Evolutionary conservation across 2,888 invertebrate genomes (phyloP), one percentile per base, ranked within the genome.

Genomic region (Lithophane leautieri): DNA sequence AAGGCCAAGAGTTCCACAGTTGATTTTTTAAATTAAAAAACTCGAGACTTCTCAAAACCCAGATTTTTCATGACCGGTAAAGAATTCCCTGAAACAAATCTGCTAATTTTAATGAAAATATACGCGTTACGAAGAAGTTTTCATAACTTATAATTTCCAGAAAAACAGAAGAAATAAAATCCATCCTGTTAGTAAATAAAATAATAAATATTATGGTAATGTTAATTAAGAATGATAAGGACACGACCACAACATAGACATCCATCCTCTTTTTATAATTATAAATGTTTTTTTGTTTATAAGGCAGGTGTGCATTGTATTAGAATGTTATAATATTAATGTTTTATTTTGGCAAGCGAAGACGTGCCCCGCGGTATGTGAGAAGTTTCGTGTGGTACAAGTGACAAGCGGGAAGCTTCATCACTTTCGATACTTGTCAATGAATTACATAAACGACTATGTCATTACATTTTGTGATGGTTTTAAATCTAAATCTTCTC

Each of bases 271-370:
- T 76, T 80, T 83, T 88, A 75, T 86, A 86, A 86, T 86, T 86
- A 88, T 81, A 84, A 78, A 79, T 67, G 47, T 88, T 88, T 90
- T 72, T 92, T 91, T 89, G 86, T 88, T 86, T 87, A 79, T 52
- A 84, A 54, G 91, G 93, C 95, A 95, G 95, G 95, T 95, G 95
- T 82, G 89, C 90, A 83, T 75, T 74, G 73, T 91, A 93, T 94
- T 94, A 93, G 89, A 90, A 93, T 90, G 92, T 94, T 94, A 91
- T 92, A 91, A 93, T 94, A 94, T 94, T 95, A 95, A 95, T 95
- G 95, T 94, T 95, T 95, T 96, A 95, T 96, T 96, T 96, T 96
- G 95, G 96, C 96, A 95, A 94, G 93, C 91, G 91, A 89, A 91
- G 93, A 92, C 90, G 91, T 90, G 91, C 88, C 90, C 88, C 85